Evolutionary conservation across 2,797 vertebrate species (phyloP).

Genomic region (Buphagus erythrorhynchus): DNA sequence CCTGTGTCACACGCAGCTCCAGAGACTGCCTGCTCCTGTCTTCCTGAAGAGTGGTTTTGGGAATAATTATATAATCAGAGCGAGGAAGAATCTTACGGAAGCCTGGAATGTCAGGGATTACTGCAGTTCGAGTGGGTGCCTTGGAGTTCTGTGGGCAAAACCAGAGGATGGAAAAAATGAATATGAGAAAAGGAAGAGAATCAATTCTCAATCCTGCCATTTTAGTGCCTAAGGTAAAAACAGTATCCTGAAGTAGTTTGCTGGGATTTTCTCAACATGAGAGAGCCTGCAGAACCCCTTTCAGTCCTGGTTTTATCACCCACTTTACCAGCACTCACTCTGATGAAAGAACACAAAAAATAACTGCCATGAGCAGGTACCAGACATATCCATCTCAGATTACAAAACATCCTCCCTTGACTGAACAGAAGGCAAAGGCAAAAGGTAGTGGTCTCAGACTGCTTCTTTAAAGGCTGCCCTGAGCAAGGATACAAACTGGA

Average conservation of each 20-base stretch:
- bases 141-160: conserved; percentile 73
- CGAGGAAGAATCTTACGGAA: conserved; percentile 97
- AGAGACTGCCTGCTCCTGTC: conserved; percentile 76
- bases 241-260: not conserved
- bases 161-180: not conserved
- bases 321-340: not conserved
- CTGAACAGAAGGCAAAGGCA: not conserved
- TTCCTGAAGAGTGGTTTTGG: conserved; percentile 82
- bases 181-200: not conserved
- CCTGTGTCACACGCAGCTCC: conserved; percentile 79
- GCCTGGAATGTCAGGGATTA: conserved; percentile 89
- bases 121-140: conserved; percentile 62
- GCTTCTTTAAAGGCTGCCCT: not conserved
- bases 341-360: not conserved
- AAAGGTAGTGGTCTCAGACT: not conserved
- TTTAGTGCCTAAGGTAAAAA: not conserved
- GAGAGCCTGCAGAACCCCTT: not conserved
- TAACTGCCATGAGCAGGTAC: accelerated
- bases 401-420: not conserved
- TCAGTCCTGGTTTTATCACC: not conserved
- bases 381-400: not conserved
- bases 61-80: conserved; percentile 89
- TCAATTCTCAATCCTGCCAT: not conserved
- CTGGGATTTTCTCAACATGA: not conserved
- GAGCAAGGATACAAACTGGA: not conserved